Conservation (phyloP, 2,888 invertebrate species). For the Heteropelma amictum region DNA sequence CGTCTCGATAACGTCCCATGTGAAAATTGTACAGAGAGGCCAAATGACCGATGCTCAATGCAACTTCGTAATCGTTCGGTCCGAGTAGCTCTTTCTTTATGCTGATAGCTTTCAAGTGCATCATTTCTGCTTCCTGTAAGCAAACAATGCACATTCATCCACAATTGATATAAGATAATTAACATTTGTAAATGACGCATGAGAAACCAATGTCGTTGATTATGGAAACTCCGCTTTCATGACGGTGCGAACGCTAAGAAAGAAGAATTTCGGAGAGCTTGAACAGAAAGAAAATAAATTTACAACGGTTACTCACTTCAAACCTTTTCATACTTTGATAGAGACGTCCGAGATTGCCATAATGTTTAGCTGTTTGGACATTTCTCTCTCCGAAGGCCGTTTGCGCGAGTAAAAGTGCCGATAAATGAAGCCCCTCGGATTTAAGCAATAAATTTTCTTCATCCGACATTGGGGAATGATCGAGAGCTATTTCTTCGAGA, state of each 20-base stretch:
- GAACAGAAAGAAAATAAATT: too few relatives aligned
- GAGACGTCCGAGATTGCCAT: constrained; percentile 94
- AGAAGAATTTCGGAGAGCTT: too few relatives aligned
- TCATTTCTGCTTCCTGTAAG: constrained; percentile 88
- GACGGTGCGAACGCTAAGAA: too few relatives aligned
- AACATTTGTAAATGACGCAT: too few relatives aligned
- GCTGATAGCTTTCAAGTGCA: constrained; percentile 95
- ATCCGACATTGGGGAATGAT: constrained; percentile 81
- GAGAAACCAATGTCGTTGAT: too few relatives aligned
- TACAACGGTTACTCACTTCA: constrained; percentile 80
- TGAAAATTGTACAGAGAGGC: constrained; percentile 97
- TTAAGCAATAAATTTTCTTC: constrained; percentile 84
- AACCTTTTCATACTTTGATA: constrained; percentile 96
- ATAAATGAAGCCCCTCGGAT: constrained; percentile 91
- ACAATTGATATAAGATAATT: not conserved
- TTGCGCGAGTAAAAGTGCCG: constrained; percentile 88
- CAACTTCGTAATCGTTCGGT: constrained; percentile 93
- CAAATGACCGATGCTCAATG: constrained; percentile 94
- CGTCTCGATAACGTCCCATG: constrained; percentile 91
- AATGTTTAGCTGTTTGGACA: constrained; percentile 97
- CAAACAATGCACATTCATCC: not conserved
- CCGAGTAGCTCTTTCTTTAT: constrained; percentile 94
- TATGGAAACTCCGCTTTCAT: too few relatives aligned
- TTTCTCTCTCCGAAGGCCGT: constrained; percentile 94
- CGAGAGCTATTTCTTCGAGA: constrained; percentile 95